Evolutionary conservation across 2,797 vertebrate genomes (phyloP), one percentile per base, ranked within the genome.

Genomic region (Trematomus bernacchii): DNA sequence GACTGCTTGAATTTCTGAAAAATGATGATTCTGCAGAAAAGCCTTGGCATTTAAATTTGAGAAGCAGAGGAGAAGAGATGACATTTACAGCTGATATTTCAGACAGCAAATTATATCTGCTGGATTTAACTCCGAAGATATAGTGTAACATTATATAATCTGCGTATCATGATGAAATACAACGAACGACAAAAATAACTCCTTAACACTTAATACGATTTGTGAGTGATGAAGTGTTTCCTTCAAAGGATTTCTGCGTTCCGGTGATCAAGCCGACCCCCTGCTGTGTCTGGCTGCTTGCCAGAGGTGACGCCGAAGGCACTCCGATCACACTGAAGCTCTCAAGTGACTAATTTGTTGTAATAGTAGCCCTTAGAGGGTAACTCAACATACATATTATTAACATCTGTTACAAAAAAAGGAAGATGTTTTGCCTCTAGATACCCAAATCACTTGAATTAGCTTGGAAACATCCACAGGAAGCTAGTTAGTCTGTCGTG

Each of bases 301-400:
- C 52, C 55, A 46, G 21, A 40, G 42, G 55, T 42, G 67, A 57
- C 3, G 5, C 47, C 2, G 1, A 10, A 65, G 47, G 62, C 16
- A 19, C 14, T 23, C 15, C 18, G 43, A 77, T 79, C 48, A 55
- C 66, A 11, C 27, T 42, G 50, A 62, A 53, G 43, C 55, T 60
- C n/a, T 52, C 70, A 54, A 74, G 74, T 13, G 50, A 55, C 64
- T 72, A 27, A 76, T 74, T 66, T 73, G 46, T 65, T n/a, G 0
- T 54, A 73, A 77, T 54, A n/a, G 44, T 52, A 51, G 58, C 46
- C 54, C 19, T 58, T 8, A 5, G 55, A 77, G 63, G 79, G 73
- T 64, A 85, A 75, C 14, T 64, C 19, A 51, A 55, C 30, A 47
- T 51, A 57, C 33, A 9, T 30, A 76, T 73, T 79, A 67, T 68